A percentile compares a stretch with the other conserved stretches of the same genome.
These are phyloP conservation scores for Oryzaephilus surinamensis DNA, from an alignment of 1,140 invertebrate species.

Conservation along the genomic window DNA sequence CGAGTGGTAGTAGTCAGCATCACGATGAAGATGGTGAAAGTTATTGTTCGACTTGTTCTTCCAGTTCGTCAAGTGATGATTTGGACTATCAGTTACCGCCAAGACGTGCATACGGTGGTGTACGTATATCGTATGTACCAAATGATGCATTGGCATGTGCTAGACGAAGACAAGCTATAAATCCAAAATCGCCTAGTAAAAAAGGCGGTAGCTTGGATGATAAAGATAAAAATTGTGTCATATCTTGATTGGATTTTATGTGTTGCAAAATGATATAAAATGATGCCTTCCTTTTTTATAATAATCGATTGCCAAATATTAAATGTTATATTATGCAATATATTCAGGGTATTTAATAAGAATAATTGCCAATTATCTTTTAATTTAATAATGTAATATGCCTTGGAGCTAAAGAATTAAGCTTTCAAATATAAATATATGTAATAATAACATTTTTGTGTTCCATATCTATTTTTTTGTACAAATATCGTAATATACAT, in stretches of 20 bases:
- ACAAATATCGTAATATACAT: slow-evolving; percentile 12
- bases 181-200: slow-evolving; percentile 28
- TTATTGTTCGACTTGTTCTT: slow-evolving; percentile 79
- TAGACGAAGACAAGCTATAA: slow-evolving; percentile 46
- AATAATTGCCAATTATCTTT: background rate
- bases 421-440: no score
- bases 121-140: slow-evolving; percentile 79
- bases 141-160: slow-evolving; percentile 76
- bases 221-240: slow-evolving; percentile 58
- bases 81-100: slow-evolving; percentile 73
- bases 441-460: no score
- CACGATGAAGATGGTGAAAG: slow-evolving; percentile 58
- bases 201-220: slow-evolving; percentile 32
- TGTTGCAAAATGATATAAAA: slow-evolving; percentile 1
- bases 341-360: slow-evolving; percentile 19
- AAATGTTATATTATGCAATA: slow-evolving; percentile 13
- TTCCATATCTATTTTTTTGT: slow-evolving; percentile 9
- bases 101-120: slow-evolving; percentile 70
- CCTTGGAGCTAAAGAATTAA: no score
- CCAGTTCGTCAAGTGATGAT: slow-evolving; percentile 71
- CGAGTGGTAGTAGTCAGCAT: slow-evolving; percentile 22
- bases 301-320: slow-evolving; percentile 18
- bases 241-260: slow-evolving; percentile 47
- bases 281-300: slow-evolving; percentile 21
- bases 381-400: slow-evolving; percentile 3